These are phyloP conservation scores for Rissa tridactyla DNA, from an alignment of 2,113 vertebrate genomes.

Conservation along the genomic window DNA sequence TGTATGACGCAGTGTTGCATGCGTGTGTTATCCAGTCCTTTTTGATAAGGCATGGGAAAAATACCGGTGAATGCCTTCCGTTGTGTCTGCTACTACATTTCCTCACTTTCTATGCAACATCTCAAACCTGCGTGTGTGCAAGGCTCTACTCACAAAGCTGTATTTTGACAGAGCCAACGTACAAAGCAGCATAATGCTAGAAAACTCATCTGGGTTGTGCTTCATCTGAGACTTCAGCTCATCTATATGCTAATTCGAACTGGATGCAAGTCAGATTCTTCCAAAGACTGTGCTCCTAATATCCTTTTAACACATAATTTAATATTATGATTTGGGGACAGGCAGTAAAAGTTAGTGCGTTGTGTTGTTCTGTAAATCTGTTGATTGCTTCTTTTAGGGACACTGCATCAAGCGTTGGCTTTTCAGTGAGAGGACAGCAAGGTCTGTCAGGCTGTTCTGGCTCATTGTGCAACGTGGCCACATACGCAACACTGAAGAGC, in stretches of 20 bases:
- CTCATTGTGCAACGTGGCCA: constrained; percentile 23
- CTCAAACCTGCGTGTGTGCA: background rate
- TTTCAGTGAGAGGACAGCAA: constrained; percentile 39
- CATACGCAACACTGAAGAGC: background rate
- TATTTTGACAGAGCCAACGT: background rate
- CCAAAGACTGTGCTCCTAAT: constrained; percentile 49
- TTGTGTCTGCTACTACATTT: background rate
- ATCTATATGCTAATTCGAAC: constrained; percentile 74
- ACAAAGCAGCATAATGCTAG: constrained; percentile 28
- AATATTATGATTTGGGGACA: constrained; percentile 66
- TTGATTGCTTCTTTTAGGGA: constrained; percentile 60
- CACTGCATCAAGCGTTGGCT: background rate
- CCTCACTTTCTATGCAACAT: background rate
- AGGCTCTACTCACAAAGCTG: background rate
- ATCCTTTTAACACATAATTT: constrained; percentile 72
- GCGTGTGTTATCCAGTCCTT: fast-evolving
- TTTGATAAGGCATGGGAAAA: background rate
- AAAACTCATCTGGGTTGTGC: constrained; percentile 22
- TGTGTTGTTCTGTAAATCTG: constrained; percentile 59
- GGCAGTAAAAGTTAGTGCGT: constrained; percentile 40
- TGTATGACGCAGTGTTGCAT: background rate
- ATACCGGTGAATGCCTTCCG: background rate
- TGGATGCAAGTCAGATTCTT: constrained; percentile 44
- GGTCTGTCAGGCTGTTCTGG: constrained; percentile 30
- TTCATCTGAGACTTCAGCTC: constrained; percentile 60